These are phyloP conservation scores for Aradophagus sp. DNA, from an alignment of 1,140 invertebrate species.

Conservation along the genomic window DNA sequence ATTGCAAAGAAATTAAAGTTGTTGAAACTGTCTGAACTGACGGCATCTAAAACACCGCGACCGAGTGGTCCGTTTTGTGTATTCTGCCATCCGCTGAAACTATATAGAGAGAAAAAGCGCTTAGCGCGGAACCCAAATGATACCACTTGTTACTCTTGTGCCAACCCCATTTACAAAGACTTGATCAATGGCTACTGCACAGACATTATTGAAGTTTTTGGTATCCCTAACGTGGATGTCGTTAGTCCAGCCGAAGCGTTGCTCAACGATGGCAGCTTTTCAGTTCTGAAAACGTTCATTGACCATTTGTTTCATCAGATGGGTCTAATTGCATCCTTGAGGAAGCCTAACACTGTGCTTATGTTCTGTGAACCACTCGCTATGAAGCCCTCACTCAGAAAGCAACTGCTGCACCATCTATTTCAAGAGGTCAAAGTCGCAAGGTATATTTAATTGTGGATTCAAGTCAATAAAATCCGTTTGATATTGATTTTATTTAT, in stretches of 20 bases:
- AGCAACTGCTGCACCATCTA: conserved; percentile 73
- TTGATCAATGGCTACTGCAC: conserved; percentile 72
- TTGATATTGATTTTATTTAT: no score
- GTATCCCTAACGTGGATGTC: conserved; percentile 73
- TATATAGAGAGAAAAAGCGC: conserved; percentile 71
- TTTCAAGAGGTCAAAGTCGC: conserved; percentile 75
- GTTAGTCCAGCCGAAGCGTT: conserved; percentile 73
- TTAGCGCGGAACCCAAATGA: conserved; percentile 65
- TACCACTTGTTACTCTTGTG: conserved; percentile 62
- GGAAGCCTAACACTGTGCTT: conserved; percentile 72
- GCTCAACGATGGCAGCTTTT: conserved; percentile 68
- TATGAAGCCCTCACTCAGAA: conserved; percentile 69
- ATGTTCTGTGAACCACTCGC: conserved; percentile 74
- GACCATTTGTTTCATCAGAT: conserved; percentile 74
- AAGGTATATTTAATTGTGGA: conserved; percentile 59
- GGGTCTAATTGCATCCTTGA: conserved; percentile 68
- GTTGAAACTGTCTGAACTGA: conserved; percentile 66
- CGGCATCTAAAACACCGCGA: conserved; percentile 64
- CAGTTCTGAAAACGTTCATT: conserved; percentile 71
- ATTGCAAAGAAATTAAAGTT: conserved; percentile 69
- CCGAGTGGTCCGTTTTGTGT: conserved; percentile 72
- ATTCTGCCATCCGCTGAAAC: conserved; percentile 71
- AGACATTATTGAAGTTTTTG: conserved; percentile 70
- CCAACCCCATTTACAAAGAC: conserved; percentile 72
- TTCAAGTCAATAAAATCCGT: no score